Base-by-base conservation (phyloP, 2,888 invertebrate species). In the Stratiomys singularior region DNA sequence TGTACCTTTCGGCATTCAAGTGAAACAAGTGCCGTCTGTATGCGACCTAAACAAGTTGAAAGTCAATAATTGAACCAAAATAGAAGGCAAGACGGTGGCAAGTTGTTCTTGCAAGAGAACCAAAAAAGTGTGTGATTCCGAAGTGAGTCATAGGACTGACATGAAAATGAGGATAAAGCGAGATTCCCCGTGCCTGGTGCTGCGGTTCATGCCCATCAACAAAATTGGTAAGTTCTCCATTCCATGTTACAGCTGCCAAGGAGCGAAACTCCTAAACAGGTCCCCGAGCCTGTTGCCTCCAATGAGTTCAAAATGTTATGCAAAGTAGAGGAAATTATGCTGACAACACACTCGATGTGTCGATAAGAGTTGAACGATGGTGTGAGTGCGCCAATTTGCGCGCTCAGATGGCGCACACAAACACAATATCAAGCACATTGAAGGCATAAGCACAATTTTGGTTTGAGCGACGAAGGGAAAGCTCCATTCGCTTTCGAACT, bases 91-190 rank as follows among this genome's bases (percentile, higher is more conserved):
- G 18, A 30, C 15, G n/a, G 64, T 18, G 28, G 7, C 28, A 30
- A 64, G 64, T 30, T 18, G 58, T 25, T 60, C 18, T 25, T 18
- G 2, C 4, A 60, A 60, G 0, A 11, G 64, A 18, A 64, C 28
- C 64, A 11, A 13, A 15, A 25, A 64, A 30, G 64, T 64, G 71
- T 72, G 52, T 56, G 71, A 52, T 28, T 52, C 44, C 58, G 83
- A 82, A 84, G 86, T 87, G 86, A 86, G 85, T 86, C 86, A 87
- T 84, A 80, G 84, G 86, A 87, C 86, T 87, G 86, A 87, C 86
- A 87, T 86, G 85, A 88, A 87, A 85, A 91, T 91, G 91, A 89
- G 91, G 88, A 89, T 91, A 84, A 92, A 91, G 88, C 89, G 91
- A 86, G 90, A 90, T 85, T 90, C 90, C 81, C 90, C 90, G 82